Conservation (phyloP, 2,797 vertebrate genomes). For the Taeniopygia guttata region DNA sequence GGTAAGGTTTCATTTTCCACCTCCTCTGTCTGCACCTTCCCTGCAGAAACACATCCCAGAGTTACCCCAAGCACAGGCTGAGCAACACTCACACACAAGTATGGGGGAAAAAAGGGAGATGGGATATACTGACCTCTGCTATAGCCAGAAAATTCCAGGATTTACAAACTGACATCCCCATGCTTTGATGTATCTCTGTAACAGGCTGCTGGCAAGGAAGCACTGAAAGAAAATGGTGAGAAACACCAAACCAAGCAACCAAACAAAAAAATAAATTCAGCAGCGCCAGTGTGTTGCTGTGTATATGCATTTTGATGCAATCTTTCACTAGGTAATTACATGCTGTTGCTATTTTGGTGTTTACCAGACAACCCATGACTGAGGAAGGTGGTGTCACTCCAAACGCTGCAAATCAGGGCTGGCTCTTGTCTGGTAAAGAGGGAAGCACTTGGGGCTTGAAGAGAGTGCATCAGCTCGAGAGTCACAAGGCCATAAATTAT, state of each 20-base stretch:
- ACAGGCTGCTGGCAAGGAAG: neutral
- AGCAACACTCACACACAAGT: neutral
- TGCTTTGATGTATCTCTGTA: neutral
- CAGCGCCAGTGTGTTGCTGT: neutral
- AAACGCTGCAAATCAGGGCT: neutral
- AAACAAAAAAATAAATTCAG: neutral
- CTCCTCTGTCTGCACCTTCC: neutral
- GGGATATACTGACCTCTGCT: neutral
- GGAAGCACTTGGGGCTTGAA: neutral
- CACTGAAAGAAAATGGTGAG: neutral
- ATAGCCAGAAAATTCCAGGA: neutral
- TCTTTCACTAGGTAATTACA: constrained; percentile 18
- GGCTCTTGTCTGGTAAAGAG: neutral
- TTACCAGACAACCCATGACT: constrained; percentile 24
- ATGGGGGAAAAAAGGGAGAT: neutral
- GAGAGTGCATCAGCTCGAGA: constrained; percentile 17
- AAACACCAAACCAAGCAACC: neutral
- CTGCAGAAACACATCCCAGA: neutral
- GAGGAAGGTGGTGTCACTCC: constrained; percentile 3
- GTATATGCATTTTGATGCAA: neutral
- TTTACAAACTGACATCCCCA: neutral
- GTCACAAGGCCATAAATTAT: neutral
- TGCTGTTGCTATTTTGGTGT: constrained; percentile 35
- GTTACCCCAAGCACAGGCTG: neutral
- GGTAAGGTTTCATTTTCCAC: neutral